Evolutionary conservation across 2,888 invertebrate species (phyloP).

Genomic region (Leptura quadrifasciata): DNA sequence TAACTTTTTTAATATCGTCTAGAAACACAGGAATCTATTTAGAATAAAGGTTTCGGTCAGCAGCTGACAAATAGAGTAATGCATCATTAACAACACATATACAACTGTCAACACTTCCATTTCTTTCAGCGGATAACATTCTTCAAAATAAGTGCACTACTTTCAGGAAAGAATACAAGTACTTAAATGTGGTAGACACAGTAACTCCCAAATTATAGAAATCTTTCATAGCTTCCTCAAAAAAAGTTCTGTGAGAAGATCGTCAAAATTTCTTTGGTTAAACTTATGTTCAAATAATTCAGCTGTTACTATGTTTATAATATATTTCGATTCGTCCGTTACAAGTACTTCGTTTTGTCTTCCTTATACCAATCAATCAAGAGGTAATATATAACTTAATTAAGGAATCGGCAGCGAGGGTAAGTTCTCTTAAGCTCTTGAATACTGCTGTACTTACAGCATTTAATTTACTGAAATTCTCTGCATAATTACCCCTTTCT

Average conservation of each 20-base stretch:
- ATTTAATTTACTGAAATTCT: neutral
- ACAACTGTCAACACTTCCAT: neutral
- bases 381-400: too few relatives aligned
- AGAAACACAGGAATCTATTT: neutral
- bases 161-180: neutral
- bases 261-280: neutral
- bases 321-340: neutral
- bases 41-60: neutral
- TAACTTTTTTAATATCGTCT: neutral
- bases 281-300: neutral
- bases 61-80: conserved; percentile 8
- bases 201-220: neutral
- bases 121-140: neutral
- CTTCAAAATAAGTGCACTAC: too few relatives aligned
- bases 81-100: neutral
- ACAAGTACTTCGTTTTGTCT: neutral
- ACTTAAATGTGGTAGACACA: neutral
- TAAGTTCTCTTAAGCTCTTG: neutral
- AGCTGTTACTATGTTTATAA: neutral
- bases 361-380: neutral
- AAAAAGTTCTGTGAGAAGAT: neutral
- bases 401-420: neutral
- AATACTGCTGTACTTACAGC: neutral
- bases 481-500: neutral
- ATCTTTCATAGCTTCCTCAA: neutral